Conservation (phyloP, 2,888 invertebrate genomes). For the Trypoxylon attenuatum region DNA sequence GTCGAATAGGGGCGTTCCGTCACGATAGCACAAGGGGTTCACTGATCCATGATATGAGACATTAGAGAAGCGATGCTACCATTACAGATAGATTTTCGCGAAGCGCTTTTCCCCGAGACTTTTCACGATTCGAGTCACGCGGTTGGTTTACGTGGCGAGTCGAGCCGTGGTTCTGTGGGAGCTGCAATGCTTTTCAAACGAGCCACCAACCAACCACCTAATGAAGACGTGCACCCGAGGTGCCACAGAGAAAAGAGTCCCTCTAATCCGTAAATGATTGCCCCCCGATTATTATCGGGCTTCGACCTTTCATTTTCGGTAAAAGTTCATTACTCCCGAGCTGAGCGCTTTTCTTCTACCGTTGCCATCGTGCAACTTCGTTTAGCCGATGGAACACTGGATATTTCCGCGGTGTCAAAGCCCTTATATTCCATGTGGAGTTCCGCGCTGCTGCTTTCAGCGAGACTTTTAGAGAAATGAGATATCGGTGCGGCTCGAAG, state of each 20-base stretch:
- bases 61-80: constrained; percentile 8
- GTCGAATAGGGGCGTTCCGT: too few relatives aligned
- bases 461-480: too few relatives aligned
- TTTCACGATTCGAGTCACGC: constrained; percentile 50
- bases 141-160: constrained; percentile 43
- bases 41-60: background rate
- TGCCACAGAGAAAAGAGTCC: constrained; percentile 17
- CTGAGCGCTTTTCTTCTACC: constrained; percentile 21
- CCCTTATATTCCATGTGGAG: too few relatives aligned
- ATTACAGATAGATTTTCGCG: constrained; percentile 11
- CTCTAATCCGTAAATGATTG: constrained; percentile 57
- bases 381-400: too few relatives aligned
- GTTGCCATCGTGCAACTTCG: too few relatives aligned
- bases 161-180: constrained; percentile 21
- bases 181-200: constrained; percentile 16
- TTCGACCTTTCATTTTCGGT: constrained; percentile 25
- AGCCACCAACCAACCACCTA: too few relatives aligned
- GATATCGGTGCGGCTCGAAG: too few relatives aligned
- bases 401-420: too few relatives aligned
- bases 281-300: constrained; percentile 24
- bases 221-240: constrained; percentile 45
- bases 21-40: background rate
- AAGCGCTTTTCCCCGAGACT: background rate
- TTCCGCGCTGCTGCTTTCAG: too few relatives aligned
- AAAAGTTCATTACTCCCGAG: constrained; percentile 32